phyloP scores from a whole-genome alignment of 2,888 invertebrate genomes.

The Nematopogon swammerdamellus region DNA sequence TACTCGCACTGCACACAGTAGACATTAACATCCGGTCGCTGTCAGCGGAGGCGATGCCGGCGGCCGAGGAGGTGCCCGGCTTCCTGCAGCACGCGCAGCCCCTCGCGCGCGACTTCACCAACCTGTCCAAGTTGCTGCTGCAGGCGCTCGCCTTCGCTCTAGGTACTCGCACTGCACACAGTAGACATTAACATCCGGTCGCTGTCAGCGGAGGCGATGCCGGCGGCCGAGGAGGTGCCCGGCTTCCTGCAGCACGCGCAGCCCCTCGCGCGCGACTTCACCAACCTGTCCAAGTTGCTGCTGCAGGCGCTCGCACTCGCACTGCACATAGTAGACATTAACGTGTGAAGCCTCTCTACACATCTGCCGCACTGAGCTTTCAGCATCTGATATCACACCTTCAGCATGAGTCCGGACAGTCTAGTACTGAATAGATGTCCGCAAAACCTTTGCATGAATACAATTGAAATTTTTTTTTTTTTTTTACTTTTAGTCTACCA shows the following conservation, averaged over 20 bases:
- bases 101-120: conserved; percentile 66
- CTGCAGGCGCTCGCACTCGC: conserved; percentile 61
- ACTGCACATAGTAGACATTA: no score
- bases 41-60: conserved; percentile 59
- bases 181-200: conserved; percentile 57
- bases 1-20: no score
- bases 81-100: conserved; percentile 64
- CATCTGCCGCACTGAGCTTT: no score
- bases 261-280: conserved; percentile 65
- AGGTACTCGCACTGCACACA: conserved; percentile 24
- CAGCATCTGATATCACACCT: no score
- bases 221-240: conserved; percentile 66
- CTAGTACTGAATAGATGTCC: no score
- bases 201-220: conserved; percentile 57
- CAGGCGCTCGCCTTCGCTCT: conserved; percentile 61
- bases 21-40: conserved; percentile 65
- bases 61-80: conserved; percentile 65
- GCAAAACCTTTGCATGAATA: no score
- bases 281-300: conserved; percentile 62
- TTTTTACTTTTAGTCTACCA: no score
- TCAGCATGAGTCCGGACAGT: no score
- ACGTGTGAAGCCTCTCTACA: no score
- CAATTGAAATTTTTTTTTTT: no score
- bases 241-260: conserved; percentile 64
- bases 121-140: conserved; percentile 61